Evolutionary conservation across 2,797 vertebrate species (phyloP).

Genomic region (Paguma larvata): DNA sequence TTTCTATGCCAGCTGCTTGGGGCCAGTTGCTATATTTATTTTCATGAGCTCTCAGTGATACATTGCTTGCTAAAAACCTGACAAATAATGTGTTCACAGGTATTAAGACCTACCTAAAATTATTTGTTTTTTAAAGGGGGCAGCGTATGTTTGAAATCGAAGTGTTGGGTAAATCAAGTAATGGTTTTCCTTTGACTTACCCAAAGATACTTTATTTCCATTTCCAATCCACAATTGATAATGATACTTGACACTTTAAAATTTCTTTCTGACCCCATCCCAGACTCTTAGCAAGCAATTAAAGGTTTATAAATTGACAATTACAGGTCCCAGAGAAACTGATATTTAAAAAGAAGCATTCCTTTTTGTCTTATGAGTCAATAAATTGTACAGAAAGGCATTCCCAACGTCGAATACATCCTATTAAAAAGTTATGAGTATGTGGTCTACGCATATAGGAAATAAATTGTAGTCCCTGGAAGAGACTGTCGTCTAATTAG

Average conservation of each 20-base stretch:
- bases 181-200: not conserved
- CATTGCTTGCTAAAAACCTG: not conserved
- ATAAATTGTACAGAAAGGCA: not conserved
- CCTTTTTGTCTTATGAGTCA: slow-evolving; percentile 1
- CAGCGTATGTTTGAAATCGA: not conserved
- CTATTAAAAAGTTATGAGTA: not conserved
- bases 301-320: slow-evolving; percentile 30
- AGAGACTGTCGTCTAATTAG: not conserved
- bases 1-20: accelerated
- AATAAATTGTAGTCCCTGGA: not conserved
- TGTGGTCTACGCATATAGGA: not conserved
- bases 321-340: not conserved
- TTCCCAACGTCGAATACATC: not conserved
- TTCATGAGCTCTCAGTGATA: not conserved
- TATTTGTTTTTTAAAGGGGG: not conserved
- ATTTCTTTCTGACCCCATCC: not conserved
- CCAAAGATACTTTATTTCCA: not conserved
- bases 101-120: not conserved
- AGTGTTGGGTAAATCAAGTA: not conserved
- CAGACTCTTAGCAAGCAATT: not conserved
- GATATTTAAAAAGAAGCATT: not conserved
- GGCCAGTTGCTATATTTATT: accelerated
- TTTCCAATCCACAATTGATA: not conserved
- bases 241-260: not conserved
- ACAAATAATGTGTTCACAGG: not conserved